phyloP scores from a whole-genome alignment of 2,797 vertebrate genomes.

The Muscicapa comitata region DNA sequence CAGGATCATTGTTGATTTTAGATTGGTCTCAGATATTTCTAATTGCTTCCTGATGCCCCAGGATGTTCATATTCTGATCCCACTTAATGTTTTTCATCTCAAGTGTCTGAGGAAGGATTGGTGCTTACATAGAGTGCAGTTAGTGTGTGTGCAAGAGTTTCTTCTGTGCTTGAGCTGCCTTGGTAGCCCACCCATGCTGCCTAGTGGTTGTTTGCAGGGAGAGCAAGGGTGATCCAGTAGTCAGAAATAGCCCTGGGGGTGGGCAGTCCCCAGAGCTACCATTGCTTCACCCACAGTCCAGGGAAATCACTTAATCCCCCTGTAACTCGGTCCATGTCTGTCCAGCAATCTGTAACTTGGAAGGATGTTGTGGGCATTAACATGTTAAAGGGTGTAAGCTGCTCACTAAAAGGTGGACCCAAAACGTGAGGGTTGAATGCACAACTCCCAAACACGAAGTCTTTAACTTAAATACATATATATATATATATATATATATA shows the following conservation, averaged over 20 bases:
- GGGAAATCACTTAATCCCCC: neutral
- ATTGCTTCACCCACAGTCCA: neutral
- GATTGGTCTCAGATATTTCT: neutral
- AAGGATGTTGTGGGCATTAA: neutral
- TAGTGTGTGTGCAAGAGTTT: neutral
- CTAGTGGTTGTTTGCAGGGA: neutral
- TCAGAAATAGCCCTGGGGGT: neutral
- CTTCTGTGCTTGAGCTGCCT: neutral
- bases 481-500: neutral
- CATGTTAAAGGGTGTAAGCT: neutral
- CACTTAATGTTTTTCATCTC: neutral
- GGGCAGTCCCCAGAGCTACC: neutral
- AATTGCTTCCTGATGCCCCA: neutral
- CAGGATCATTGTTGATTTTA: neutral
- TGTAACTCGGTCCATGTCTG: neutral
- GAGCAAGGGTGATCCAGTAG: neutral
- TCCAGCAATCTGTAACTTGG: neutral
- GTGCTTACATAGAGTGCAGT: neutral
- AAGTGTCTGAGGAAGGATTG: neutral
- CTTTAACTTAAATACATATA: neutral
- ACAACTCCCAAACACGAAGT: neutral
- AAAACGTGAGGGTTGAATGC: neutral
- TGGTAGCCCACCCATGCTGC: neutral
- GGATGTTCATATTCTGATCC: neutral
- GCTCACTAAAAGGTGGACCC: neutral